These are phyloP conservation scores for Nyctibius bracteatus DNA, from an alignment of 2,113 vertebrate genomes.

Conservation along the genomic window DNA sequence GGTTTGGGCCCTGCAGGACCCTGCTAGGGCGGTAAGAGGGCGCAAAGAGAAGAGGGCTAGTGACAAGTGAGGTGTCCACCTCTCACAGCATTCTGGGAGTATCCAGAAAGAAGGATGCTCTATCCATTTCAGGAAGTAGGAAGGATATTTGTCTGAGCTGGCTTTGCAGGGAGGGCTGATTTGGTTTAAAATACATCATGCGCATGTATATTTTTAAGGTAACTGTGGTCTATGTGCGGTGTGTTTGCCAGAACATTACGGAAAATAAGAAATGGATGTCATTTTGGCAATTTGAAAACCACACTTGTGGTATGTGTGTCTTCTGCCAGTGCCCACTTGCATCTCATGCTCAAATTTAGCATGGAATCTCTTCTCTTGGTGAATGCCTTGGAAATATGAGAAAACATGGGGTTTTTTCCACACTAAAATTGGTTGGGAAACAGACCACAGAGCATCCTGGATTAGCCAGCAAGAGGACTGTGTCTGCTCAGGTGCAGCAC, in stretches of 20 bases:
- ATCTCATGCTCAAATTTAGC: neutral
- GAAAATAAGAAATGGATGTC: neutral
- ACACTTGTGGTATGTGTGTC: neutral
- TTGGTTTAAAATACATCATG: neutral
- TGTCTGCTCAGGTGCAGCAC: neutral
- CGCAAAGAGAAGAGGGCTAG: neutral
- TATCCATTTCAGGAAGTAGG: neutral
- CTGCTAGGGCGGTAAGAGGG: neutral
- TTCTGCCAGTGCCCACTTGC: neutral
- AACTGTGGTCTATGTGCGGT: neutral
- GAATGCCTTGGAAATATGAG: neutral
- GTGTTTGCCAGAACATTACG: neutral
- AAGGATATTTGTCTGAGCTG: neutral
- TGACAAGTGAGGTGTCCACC: neutral
- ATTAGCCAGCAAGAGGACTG: neutral
- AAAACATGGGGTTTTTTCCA: fast-evolving
- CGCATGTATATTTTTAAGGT: neutral
- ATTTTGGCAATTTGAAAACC: neutral
- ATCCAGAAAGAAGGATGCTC: neutral
- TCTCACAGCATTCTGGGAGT: neutral
- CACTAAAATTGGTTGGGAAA: neutral
- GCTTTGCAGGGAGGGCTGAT: neutral
- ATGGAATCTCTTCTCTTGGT: neutral
- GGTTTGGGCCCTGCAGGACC: neutral
- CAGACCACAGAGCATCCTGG: neutral